Conservation (phyloP, 2,113 vertebrate genomes). For the Halichoeres trimaculatus region DNA sequence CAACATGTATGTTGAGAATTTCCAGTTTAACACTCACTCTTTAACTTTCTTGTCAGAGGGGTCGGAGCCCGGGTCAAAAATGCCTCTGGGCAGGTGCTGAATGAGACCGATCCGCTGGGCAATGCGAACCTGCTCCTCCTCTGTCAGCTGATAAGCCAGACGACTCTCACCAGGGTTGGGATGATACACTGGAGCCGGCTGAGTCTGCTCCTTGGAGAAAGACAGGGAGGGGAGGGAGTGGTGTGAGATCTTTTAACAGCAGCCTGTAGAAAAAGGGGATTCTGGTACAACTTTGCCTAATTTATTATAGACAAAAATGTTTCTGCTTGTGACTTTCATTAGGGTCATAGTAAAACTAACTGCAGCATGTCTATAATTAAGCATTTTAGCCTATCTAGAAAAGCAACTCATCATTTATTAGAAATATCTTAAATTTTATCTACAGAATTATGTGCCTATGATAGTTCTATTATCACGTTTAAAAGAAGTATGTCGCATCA, state of each 20-base stretch:
- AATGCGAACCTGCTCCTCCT: conserved; percentile 97
- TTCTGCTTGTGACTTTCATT: too few species aligned
- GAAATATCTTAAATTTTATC: too few species aligned
- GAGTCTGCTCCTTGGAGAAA: conserved; percentile 87
- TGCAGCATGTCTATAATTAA: too few species aligned
- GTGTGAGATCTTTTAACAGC: too few species aligned
- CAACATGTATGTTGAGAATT: background rate
- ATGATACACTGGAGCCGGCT: conserved; percentile 84
- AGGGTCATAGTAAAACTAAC: too few species aligned
- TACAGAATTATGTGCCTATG: background rate
- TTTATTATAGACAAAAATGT: too few species aligned
- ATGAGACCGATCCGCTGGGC: conserved; percentile 98
- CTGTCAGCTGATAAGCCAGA: conserved; percentile 94
- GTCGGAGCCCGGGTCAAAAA: conserved; percentile 93
- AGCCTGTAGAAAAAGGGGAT: background rate
- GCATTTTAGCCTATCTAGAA: too few species aligned
- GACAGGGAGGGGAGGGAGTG: conserved; percentile 28
- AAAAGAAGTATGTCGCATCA: background rate
- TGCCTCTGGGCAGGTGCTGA: conserved; percentile 95
- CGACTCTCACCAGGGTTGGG: conserved; percentile 93
- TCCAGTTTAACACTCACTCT: conserved; percentile 84
- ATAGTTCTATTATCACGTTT: background rate
- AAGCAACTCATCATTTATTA: too few species aligned
- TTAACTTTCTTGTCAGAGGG: conserved; percentile 96
- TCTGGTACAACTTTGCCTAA: background rate